Evolutionary conservation across 2,888 invertebrate genomes (phyloP).

Genomic region (Yponomeuta plumbellus): DNA sequence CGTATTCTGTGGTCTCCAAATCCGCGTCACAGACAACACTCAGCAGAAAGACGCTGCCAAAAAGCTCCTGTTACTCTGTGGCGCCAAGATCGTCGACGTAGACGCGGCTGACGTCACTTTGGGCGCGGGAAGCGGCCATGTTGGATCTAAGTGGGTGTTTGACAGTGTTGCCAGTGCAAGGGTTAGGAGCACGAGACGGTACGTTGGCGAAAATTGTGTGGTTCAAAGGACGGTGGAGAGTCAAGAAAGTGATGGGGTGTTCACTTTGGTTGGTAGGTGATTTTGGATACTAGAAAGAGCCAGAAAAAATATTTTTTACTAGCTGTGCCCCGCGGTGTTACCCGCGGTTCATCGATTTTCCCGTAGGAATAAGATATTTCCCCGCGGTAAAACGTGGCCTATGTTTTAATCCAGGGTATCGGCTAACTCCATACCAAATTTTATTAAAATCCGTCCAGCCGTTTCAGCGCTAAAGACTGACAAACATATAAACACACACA

Average conservation of each 20-base stretch:
- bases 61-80: conserved; percentile 49
- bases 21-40: conserved; percentile 35
- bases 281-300: background rate
- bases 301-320: too few species aligned
- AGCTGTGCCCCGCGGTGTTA: too few species aligned
- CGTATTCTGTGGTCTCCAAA: conserved; percentile 52
- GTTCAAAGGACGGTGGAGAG: conserved; percentile 1
- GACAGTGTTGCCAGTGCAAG: conserved; percentile 55
- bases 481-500: too few species aligned
- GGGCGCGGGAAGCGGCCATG: conserved; percentile 38
- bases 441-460: too few species aligned
- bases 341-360: too few species aligned
- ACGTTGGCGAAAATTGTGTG: conserved; percentile 24
- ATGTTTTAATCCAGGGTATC: too few species aligned
- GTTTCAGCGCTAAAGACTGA: too few species aligned
- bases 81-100: conserved; percentile 35
- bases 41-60: conserved; percentile 43
- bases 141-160: conserved; percentile 60
- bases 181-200: conserved; percentile 49
- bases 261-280: background rate
- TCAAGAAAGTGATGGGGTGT: conserved; percentile 1
- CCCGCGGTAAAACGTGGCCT: too few species aligned
- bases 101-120: conserved; percentile 38
- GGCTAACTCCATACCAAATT: too few species aligned
- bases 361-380: too few species aligned